Percentiles rank a stretch among this genome's conserved stretches.
Evolutionary conservation across 2,888 invertebrate species (phyloP).

Genomic region (Galerucella nymphaeae): DNA sequence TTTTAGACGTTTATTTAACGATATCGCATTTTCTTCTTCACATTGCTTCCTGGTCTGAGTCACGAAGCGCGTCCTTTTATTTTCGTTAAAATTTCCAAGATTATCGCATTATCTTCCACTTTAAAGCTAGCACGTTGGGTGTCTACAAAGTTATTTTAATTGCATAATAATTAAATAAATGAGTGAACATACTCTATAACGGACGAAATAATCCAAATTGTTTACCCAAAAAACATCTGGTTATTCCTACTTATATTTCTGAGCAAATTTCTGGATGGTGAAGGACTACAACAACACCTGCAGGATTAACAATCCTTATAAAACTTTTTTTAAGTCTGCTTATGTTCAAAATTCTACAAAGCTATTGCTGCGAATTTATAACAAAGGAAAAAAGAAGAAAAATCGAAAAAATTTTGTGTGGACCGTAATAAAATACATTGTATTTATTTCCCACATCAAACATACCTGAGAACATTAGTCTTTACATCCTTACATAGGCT

Average conservation of each 20-base stretch:
- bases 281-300: too few species aligned
- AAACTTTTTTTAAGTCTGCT: too few species aligned
- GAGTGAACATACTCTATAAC: too few species aligned
- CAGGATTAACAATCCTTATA: too few species aligned
- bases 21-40: conserved; percentile 18
- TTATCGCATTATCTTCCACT: neutral
- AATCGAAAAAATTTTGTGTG: neutral
- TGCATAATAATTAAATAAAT: too few species aligned
- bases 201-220: too few species aligned
- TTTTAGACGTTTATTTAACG: conserved; percentile 25
- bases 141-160: too few species aligned
- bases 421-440: neutral
- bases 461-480: neutral
- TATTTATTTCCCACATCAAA: neutral
- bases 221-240: too few species aligned
- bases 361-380: neutral
- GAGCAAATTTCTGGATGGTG: too few species aligned
- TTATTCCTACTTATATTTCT: too few species aligned
- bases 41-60: neutral
- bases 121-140: too few species aligned
- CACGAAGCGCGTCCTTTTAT: neutral
- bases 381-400: neutral
- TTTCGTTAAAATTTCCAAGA: neutral
- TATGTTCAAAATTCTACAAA: neutral
- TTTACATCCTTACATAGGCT: neutral